These are phyloP conservation scores for Hypotaenidia philippensis DNA, from an alignment of 2,797 vertebrate species.

Conservation along the genomic window DNA sequence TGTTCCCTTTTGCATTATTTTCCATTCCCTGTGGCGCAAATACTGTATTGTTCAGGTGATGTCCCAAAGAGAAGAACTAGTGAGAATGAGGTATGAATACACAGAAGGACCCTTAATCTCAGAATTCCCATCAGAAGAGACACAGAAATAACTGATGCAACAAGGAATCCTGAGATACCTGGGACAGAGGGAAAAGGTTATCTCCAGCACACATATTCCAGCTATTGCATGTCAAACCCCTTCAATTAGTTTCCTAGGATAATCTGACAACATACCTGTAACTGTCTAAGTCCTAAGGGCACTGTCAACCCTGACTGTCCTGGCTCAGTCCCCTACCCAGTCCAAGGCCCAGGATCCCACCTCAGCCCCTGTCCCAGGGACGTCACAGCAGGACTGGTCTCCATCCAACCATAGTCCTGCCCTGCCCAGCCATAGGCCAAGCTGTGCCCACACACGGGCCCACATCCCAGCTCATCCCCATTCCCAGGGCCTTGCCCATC, in stretches of 20 bases:
- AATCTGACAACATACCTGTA: background rate
- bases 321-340: too few relatives aligned
- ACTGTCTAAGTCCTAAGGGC: background rate
- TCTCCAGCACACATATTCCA: background rate
- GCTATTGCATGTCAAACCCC: background rate
- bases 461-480: background rate
- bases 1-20: background rate
- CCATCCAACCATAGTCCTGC: background rate
- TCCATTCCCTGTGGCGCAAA: background rate
- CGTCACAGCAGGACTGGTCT: fast-evolving
- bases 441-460: fast-evolving
- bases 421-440: fast-evolving
- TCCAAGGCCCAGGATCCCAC: too few relatives aligned
- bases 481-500: background rate
- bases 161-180: background rate
- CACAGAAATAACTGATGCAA: background rate
- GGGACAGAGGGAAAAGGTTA: background rate
- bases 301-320: background rate
- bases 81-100: background rate
- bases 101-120: background rate
- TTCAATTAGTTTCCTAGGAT: background rate
- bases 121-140: background rate
- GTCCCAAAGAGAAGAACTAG: background rate
- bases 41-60: background rate
- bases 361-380: background rate